Conservation (phyloP, 1,140 invertebrate genomes). For the Pachypsylla venusta region DNA sequence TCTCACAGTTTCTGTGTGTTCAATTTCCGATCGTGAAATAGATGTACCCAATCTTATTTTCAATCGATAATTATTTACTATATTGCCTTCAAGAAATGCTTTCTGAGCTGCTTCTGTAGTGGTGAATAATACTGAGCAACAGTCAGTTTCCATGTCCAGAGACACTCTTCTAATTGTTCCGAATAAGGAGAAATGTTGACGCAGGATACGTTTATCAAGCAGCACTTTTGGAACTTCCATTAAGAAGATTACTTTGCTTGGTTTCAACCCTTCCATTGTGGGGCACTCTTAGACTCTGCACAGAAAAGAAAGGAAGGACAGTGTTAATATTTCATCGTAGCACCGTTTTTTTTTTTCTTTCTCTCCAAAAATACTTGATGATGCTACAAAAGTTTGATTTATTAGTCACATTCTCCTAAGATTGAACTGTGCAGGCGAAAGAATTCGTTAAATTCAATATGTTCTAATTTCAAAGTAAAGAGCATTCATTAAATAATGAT, state of each 20-base stretch:
- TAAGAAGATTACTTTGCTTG: conserved; percentile 6
- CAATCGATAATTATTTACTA: background rate
- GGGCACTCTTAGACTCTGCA: too few relatives aligned
- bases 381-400: too few relatives aligned
- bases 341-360: too few relatives aligned
- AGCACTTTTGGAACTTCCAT: background rate
- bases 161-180: background rate
- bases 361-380: too few relatives aligned
- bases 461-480: too few relatives aligned
- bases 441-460: too few relatives aligned
- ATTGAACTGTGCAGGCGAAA: too few relatives aligned
- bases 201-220: background rate
- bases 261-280: background rate
- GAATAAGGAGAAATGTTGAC: background rate
- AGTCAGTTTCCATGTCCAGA: background rate
- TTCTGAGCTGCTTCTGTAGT: background rate
- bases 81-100: conserved; percentile 1
- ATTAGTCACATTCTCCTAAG: too few relatives aligned
- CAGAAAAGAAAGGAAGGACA: background rate
- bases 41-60: background rate
- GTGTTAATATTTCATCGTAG: background rate
- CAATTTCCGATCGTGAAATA: background rate
- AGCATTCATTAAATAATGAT: too few relatives aligned
- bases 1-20: background rate
- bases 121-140: background rate